Conservation (phyloP, 1,140 invertebrate genomes). For the Varroa destructor region DNA sequence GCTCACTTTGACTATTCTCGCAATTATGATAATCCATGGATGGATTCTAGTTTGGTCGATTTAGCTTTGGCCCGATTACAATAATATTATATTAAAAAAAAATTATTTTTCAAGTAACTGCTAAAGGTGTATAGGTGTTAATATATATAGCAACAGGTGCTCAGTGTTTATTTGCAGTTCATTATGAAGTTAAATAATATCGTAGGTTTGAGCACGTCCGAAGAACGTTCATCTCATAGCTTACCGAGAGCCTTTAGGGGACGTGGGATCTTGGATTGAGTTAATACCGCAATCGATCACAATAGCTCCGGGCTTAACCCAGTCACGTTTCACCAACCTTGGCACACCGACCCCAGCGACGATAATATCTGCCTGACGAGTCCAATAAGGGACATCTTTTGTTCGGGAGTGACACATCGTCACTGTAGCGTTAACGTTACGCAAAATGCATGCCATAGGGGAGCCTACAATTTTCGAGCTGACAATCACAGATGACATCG, state of each 20-base stretch:
- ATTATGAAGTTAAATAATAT: too few species aligned
- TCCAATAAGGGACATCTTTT: conserved; percentile 51
- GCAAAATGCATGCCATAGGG: conserved; percentile 77
- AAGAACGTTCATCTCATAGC: too few species aligned
- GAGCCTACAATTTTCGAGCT: conserved; percentile 94
- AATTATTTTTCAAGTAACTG: too few species aligned
- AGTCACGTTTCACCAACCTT: conserved; percentile 77
- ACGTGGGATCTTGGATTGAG: conserved; percentile 58
- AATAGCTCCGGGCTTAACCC: conserved; percentile 92
- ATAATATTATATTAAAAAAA: too few species aligned
- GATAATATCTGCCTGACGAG: conserved; percentile 66
- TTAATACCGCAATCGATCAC: conserved; percentile 99
- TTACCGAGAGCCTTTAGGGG: background rate
- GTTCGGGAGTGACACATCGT: conserved; percentile 92
- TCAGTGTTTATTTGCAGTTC: too few species aligned
- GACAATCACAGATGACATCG: conserved; percentile 8
- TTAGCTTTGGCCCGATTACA: too few species aligned
- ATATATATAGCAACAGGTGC: too few species aligned
- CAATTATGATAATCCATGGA: too few species aligned
- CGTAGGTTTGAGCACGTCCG: background rate
- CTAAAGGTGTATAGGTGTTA: too few species aligned
- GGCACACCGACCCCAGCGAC: conserved; percentile 84
- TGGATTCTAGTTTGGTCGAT: too few species aligned
- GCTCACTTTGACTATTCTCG: too few species aligned
- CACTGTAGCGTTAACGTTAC: conserved; percentile 90